Evolutionary conservation across 92 coral and sea anemone species (phyloP).

Genomic region (Epizoanthus ramosus): DNA sequence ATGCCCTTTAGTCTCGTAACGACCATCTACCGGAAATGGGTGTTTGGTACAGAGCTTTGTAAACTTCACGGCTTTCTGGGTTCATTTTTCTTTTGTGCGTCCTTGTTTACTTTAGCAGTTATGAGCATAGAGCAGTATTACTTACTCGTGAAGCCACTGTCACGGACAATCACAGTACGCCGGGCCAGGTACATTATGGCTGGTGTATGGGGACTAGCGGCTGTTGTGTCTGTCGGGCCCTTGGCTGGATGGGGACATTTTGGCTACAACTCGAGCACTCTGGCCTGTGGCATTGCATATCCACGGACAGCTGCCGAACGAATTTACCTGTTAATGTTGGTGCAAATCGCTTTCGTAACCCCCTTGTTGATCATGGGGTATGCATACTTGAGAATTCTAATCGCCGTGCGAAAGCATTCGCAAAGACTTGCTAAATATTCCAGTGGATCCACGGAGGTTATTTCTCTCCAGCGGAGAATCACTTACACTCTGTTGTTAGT

Average conservation of each 20-base stretch:
- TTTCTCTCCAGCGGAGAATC: constrained; percentile 80
- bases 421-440: constrained; percentile 72
- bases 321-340: constrained; percentile 69
- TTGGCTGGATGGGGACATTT: constrained; percentile 86
- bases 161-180: constrained; percentile 74
- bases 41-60: constrained; percentile 74
- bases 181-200: constrained; percentile 81
- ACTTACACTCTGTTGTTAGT: constrained; percentile 78
- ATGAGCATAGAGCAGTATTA: constrained; percentile 91
- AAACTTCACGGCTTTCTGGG: constrained; percentile 87
- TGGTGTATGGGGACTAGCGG: constrained; percentile 63
- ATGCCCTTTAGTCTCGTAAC: constrained; percentile 87
- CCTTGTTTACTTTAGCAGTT: constrained; percentile 81
- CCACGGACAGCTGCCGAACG: constrained; percentile 70
- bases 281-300: constrained; percentile 80
- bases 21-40: constrained; percentile 78
- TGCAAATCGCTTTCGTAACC: constrained; percentile 68
- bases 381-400: constrained; percentile 74
- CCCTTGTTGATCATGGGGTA: constrained; percentile 80
- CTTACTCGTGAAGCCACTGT: constrained; percentile 80
- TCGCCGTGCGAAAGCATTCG: constrained; percentile 79
- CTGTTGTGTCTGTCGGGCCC: constrained; percentile 74
- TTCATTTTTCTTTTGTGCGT: constrained; percentile 83
- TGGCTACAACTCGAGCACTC: constrained; percentile 79
- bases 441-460: constrained; percentile 75